phyloP scores from a whole-genome alignment of 2,113 vertebrate species.

The Anguilla rostrata region DNA sequence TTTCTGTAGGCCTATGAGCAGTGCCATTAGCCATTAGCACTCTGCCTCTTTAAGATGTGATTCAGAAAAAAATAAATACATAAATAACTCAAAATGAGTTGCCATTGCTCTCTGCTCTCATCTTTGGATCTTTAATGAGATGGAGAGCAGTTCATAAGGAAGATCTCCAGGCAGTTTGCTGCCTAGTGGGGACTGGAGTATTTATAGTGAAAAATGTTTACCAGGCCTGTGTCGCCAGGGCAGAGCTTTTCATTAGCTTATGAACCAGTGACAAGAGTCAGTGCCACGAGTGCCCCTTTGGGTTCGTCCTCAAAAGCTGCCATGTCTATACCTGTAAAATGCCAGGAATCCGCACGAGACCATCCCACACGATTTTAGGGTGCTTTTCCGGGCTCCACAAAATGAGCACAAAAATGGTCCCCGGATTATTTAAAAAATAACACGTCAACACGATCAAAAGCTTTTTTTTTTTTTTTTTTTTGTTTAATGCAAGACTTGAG shows the following conservation, averaged over 20 bases:
- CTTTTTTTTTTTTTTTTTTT: slow-evolving; percentile 28
- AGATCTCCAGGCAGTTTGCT: slow-evolving; percentile 57
- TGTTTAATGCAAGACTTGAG: slow-evolving; percentile 69
- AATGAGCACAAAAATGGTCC: slow-evolving; percentile 70
- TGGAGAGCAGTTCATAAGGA: slow-evolving; percentile 53
- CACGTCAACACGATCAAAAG: slow-evolving; percentile 68
- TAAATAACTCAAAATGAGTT: slow-evolving; percentile 22
- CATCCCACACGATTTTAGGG: slow-evolving; percentile 56
- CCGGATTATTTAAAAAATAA: slow-evolving; percentile 58
- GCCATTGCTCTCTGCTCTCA: slow-evolving; percentile 32
- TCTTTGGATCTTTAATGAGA: slow-evolving; percentile 51
- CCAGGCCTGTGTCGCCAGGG: slow-evolving; percentile 70
- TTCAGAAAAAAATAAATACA: neutral
- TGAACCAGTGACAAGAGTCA: slow-evolving; percentile 61
- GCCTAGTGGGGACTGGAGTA: slow-evolving; percentile 64
- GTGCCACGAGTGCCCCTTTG: slow-evolving; percentile 65
- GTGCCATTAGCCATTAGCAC: neutral
- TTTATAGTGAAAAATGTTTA: slow-evolving; percentile 74
- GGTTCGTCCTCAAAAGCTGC: slow-evolving; percentile 74
- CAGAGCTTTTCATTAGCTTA: slow-evolving; percentile 74
- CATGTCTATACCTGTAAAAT: slow-evolving; percentile 74
- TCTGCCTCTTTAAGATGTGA: neutral
- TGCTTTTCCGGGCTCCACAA: slow-evolving; percentile 62
- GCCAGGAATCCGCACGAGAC: slow-evolving; percentile 60
- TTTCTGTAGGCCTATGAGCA: neutral